A percentile compares a stretch with the other conserved stretches of the same genome.
Conservation (phyloP, 2,888 invertebrate genomes). For the Embidobia sp. region DNA sequence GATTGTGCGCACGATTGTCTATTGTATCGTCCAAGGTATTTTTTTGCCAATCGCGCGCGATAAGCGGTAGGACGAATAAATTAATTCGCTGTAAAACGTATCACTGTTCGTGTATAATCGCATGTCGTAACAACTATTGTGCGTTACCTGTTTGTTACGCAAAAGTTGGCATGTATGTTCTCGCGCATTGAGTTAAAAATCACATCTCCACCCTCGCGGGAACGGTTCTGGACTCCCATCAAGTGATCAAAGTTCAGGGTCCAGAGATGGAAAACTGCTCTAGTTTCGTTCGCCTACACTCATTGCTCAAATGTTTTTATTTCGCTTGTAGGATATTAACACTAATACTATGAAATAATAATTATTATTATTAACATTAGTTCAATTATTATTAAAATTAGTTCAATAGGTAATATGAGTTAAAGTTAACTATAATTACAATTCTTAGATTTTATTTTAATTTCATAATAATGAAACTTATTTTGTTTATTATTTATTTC, state of each 20-base stretch:
- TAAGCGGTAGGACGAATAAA: slow-evolving; percentile 67
- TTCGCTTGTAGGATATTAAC: too few species aligned
- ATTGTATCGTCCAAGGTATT: slow-evolving; percentile 62
- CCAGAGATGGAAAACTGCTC: slow-evolving; percentile 21
- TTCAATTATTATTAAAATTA: too few species aligned
- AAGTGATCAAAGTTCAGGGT: slow-evolving; percentile 54
- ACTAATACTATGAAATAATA: too few species aligned
- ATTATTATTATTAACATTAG: too few species aligned
- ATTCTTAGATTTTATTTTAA: too few species aligned
- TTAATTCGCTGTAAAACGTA: slow-evolving; percentile 65
- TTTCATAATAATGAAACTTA: too few species aligned
- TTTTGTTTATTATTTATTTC: too few species aligned
- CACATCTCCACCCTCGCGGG: slow-evolving; percentile 59
- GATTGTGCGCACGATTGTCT: slow-evolving; percentile 59
- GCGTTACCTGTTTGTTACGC: slow-evolving; percentile 61
- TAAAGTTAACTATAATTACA: too few species aligned
- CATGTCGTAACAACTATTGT: slow-evolving; percentile 64
- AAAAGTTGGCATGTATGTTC: slow-evolving; percentile 58
- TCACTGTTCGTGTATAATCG: slow-evolving; percentile 61
- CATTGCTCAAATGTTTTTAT: too few species aligned
- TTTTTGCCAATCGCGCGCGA: slow-evolving; percentile 55
- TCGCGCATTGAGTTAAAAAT: slow-evolving; percentile 8
- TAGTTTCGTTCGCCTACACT: slow-evolving; percentile 34
- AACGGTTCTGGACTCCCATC: slow-evolving; percentile 47
- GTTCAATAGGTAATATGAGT: too few species aligned